phyloP scores from a whole-genome alignment of 2,113 vertebrate species.

The Tragelaphus buxtoni region DNA sequence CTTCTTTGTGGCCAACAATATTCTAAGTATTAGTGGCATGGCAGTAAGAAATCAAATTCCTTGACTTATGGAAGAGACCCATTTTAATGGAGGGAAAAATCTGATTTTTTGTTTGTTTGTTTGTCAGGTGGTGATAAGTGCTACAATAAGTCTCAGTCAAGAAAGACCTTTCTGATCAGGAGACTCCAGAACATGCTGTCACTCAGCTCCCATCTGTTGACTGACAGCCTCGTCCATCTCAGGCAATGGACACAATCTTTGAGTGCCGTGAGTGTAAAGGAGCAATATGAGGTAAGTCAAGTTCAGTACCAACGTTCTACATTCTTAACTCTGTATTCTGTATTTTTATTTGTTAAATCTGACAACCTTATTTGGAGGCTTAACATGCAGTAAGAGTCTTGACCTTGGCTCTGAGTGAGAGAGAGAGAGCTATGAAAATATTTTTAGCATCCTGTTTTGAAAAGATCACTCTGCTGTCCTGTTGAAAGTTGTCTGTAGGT shows the following conservation, averaged over 20 bases:
- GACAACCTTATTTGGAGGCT: background rate
- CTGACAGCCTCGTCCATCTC: background rate
- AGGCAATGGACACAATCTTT: background rate
- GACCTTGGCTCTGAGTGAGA: background rate
- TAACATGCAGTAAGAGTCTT: background rate
- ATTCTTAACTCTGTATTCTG: background rate
- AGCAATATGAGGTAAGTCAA: background rate
- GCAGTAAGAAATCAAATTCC: background rate
- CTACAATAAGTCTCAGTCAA: background rate
- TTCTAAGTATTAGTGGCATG: background rate
- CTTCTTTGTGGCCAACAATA: background rate
- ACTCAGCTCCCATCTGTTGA: background rate
- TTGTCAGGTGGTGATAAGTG: background rate
- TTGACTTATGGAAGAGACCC: background rate
- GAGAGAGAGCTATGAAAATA: fast-evolving
- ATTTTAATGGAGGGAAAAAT: background rate
- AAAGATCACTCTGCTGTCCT: background rate
- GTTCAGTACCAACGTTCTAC: background rate
- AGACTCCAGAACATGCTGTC: background rate
- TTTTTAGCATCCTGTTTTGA: background rate
- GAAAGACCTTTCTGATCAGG: background rate
- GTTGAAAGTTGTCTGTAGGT: background rate
- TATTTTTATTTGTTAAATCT: background rate
- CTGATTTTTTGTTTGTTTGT: background rate
- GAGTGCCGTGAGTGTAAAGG: fast-evolving